Percentiles rank a stretch among this genome's conserved stretches.
phyloP scores from a whole-genome alignment of 1,140 invertebrate genomes.

The Lethrus apterus region DNA sequence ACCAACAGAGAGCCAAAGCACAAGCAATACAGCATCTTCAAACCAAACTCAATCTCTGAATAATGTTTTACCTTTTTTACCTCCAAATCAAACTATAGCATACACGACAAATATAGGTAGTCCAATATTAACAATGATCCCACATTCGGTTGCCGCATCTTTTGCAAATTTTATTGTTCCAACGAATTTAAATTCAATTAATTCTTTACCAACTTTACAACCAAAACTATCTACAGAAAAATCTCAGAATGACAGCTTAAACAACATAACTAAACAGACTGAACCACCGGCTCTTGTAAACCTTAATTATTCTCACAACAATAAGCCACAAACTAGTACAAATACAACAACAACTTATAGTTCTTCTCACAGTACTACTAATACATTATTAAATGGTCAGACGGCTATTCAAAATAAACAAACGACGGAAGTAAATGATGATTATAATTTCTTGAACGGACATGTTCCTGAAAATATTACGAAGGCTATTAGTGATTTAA shows the following conservation, averaged over 20 bases:
- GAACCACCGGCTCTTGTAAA: no score
- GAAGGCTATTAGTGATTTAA: conserved; percentile 36
- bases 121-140: conserved; percentile 25
- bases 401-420: conserved; percentile 14
- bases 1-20: no score
- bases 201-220: not conserved
- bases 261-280: no score
- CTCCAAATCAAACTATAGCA: conserved; percentile 23
- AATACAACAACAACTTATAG: not conserved
- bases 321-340: not conserved
- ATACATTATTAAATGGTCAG: conserved; percentile 4
- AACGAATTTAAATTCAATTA: not conserved
- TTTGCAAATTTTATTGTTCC: conserved; percentile 8
- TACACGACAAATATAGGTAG: conserved; percentile 16
- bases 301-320: not conserved
- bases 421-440: conserved; percentile 10
- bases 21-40: no score
- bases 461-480: conserved; percentile 33
- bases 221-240: no score
- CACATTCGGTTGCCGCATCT: not conserved
- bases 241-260: no score
- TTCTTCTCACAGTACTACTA: conserved; percentile 4
- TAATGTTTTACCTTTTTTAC: no score
- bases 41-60: no score
- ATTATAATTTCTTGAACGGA: conserved; percentile 26